Percentiles rank a stretch among this genome's conserved stretches.
phyloP scores from a whole-genome alignment of 1,140 invertebrate genomes.

The Neotoxoptera formosana region DNA sequence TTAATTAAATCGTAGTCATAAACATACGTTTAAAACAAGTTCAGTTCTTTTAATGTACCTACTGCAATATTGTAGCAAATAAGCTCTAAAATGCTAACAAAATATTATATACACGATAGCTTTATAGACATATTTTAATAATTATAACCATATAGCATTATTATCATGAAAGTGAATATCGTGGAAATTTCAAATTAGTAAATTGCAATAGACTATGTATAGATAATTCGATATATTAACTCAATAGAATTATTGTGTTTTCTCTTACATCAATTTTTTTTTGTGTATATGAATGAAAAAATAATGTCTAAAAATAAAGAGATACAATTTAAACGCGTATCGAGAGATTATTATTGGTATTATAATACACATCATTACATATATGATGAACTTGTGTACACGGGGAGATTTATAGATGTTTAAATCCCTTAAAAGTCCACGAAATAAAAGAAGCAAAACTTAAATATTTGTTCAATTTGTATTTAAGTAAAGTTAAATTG shows the following conservation, averaged over 20 bases:
- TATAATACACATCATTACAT: not conserved
- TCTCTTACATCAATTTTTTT: not conserved
- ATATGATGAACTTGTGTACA: not conserved
- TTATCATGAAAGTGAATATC: no score
- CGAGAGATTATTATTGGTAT: not conserved
- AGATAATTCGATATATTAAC: not conserved
- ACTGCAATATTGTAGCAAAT: no score
- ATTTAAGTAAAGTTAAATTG: not conserved
- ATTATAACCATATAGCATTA: no score
- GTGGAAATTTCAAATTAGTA: not conserved
- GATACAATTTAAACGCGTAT: not conserved
- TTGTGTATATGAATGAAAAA: not conserved
- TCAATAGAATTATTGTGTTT: not conserved
- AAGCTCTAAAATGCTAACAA: not conserved
- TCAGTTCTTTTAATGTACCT: not conserved
- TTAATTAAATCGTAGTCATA: not conserved
- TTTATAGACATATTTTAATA: no score
- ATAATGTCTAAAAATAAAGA: not conserved
- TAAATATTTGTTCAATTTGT: not conserved
- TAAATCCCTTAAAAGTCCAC: not conserved
- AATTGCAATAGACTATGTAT: not conserved
- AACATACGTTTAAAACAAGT: not conserved
- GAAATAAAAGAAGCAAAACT: not conserved
- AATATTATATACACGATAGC: no score
- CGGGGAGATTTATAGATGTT: not conserved